A percentile compares a stretch with the other conserved stretches of the same genome.
These are phyloP conservation scores for Myripristis jacobus DNA, from an alignment of 2,797 vertebrate genomes.

Conservation along the genomic window DNA sequence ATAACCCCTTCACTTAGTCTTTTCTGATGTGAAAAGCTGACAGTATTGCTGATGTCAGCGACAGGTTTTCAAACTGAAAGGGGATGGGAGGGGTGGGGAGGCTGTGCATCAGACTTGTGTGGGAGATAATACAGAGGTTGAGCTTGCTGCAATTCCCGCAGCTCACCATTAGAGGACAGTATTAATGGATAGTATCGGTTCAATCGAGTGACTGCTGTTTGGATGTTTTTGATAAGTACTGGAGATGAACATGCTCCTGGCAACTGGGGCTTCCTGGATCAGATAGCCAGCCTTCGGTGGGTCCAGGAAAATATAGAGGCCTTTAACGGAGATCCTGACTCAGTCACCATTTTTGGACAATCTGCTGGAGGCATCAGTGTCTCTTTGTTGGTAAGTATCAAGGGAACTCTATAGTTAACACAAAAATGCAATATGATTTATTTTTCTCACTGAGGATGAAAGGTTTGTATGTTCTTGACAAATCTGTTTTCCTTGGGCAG, in stretches of 20 bases:
- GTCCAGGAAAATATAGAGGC: slow-evolving; percentile 80
- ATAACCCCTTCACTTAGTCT: too few relatives aligned
- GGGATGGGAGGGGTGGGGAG: too few relatives aligned
- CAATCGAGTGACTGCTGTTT: neutral
- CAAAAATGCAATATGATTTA: too few relatives aligned
- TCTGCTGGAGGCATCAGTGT: slow-evolving; percentile 81
- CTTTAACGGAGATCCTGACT: slow-evolving; percentile 82
- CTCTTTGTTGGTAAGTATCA: slow-evolving; percentile 74
- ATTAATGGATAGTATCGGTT: too few relatives aligned
- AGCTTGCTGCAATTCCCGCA: neutral
- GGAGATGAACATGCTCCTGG: slow-evolving; percentile 76
- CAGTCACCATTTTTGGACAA: slow-evolving; percentile 82
- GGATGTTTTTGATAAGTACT: slow-evolving; percentile 65
- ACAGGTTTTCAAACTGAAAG: neutral
- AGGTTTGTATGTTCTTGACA: too few relatives aligned
- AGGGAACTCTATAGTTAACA: too few relatives aligned
- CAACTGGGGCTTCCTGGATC: slow-evolving; percentile 84
- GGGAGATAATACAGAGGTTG: neutral
- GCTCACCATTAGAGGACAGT: slow-evolving; percentile 30
- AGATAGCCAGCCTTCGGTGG: slow-evolving; percentile 80
- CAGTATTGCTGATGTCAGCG: too few relatives aligned
- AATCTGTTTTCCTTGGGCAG: slow-evolving; percentile 56
- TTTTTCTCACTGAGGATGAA: too few relatives aligned
- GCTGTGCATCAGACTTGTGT: neutral
- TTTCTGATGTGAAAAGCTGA: too few relatives aligned